Percentiles rank a stretch among this genome's conserved stretches.
phyloP scores from a whole-genome alignment of 2,888 invertebrate species.

The Fragum sueziense region DNA sequence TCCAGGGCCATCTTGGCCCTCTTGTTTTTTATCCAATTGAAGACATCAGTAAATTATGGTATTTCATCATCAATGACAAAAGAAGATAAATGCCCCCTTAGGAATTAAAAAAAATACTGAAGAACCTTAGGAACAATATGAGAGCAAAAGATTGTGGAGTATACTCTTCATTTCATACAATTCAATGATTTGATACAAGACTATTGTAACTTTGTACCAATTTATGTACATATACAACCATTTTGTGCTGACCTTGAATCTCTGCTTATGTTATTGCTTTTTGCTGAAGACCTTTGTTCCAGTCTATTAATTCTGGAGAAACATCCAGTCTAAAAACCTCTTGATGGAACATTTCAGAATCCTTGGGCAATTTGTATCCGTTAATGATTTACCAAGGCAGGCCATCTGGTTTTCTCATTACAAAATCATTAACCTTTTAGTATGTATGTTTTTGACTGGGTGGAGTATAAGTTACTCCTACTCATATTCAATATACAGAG shows the following conservation, averaged over 20 bases:
- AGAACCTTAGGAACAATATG: background rate
- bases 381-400: constrained; percentile 3
- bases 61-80: too few species aligned
- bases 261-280: background rate
- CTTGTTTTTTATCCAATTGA: too few species aligned
- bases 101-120: too few species aligned
- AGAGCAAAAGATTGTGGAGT: background rate
- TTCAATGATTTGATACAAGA: background rate
- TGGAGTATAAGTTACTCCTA: too few species aligned
- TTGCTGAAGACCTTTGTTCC: background rate
- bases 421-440: constrained; percentile 4
- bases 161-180: background rate
- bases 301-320: background rate
- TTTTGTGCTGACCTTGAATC: background rate
- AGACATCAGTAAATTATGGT: too few species aligned
- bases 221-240: too few species aligned
- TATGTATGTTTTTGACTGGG: background rate
- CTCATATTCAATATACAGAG: too few species aligned
- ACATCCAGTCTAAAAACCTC: background rate
- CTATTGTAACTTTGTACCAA: too few species aligned
- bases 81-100: too few species aligned
- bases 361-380: background rate
- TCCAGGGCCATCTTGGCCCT: too few species aligned
- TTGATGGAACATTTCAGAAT: background rate
- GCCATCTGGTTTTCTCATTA: constrained; percentile 10